Evolutionary conservation across 1,140 invertebrate genomes (phyloP).

Genomic region (Brachystomella parvula): DNA sequence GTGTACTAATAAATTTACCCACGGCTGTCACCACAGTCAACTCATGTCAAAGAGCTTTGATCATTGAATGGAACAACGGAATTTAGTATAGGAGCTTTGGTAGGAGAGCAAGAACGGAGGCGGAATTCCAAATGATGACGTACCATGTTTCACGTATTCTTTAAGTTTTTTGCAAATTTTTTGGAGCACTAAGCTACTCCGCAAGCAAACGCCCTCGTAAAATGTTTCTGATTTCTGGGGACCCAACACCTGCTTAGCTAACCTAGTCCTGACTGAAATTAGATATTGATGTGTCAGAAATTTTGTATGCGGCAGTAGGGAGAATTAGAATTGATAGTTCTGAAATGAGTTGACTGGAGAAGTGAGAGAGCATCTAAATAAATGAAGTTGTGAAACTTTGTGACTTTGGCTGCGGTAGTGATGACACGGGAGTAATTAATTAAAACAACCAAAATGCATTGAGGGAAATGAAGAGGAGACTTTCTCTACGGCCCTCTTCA

Average conservation of each 20-base stretch:
- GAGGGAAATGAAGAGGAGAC: neutral
- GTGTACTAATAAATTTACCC: neutral
- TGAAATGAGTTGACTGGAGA: neutral
- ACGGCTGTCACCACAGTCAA: neutral
- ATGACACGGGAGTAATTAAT: constrained; percentile 13
- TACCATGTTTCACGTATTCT: neutral
- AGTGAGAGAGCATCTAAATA: neutral
- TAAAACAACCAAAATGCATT: constrained; percentile 6
- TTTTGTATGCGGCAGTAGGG: neutral
- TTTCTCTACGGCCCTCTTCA: neutral
- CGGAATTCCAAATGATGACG: neutral
- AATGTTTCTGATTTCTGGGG: neutral
- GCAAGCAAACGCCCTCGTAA: neutral
- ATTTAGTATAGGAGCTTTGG: neutral
- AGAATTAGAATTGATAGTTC: neutral
- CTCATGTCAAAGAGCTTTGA: neutral
- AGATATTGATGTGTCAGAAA: neutral
- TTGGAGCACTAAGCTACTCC: neutral
- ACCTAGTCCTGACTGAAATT: neutral
- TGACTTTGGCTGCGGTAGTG: neutral
- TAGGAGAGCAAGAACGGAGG: neutral
- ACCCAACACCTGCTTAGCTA: neutral
- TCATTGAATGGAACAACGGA: neutral
- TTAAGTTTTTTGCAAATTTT: neutral
- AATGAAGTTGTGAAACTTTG: too few species aligned